Percentiles rank a stretch among this genome's conserved stretches.
phyloP scores from a whole-genome alignment of 2,888 invertebrate genomes.

The Ophraella communa region DNA sequence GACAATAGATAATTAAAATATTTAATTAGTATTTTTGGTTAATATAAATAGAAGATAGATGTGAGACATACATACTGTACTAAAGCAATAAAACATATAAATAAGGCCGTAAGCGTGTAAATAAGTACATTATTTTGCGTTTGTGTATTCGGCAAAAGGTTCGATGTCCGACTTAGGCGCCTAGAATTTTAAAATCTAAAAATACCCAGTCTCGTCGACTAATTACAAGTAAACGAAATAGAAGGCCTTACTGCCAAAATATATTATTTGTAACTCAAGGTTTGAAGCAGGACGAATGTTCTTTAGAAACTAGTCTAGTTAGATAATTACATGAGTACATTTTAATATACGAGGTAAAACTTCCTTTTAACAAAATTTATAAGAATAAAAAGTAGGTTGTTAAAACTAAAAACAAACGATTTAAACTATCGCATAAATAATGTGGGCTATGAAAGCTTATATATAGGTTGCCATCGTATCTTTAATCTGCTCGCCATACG shows the following conservation, averaged over 20 bases:
- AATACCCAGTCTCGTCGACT: slow-evolving; percentile 58
- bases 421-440: no score
- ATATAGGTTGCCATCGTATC: no score
- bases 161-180: slow-evolving; percentile 59
- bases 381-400: background rate
- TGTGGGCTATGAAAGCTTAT: no score
- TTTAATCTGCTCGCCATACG: no score
- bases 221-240: slow-evolving; percentile 59
- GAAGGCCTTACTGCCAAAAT: slow-evolving; percentile 57
- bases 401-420: background rate
- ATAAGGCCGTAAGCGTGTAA: slow-evolving; percentile 43
- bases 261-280: slow-evolving; percentile 45
- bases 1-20: no score
- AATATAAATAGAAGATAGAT: no score
- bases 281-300: slow-evolving; percentile 23
- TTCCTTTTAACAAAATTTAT: no score
- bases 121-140: slow-evolving; percentile 55
- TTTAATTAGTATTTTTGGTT: no score
- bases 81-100: slow-evolving; percentile 37
- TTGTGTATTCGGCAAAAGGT: slow-evolving; percentile 54
- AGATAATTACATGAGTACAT: background rate
- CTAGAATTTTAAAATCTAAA: slow-evolving; percentile 60
- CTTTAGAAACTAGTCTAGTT: slow-evolving; percentile 9
- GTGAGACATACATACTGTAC: slow-evolving; percentile 18
- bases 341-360: slow-evolving; percentile 5